Evolutionary conservation across 1,140 invertebrate genomes (phyloP).

Genomic region (Drosophila leontia): DNA sequence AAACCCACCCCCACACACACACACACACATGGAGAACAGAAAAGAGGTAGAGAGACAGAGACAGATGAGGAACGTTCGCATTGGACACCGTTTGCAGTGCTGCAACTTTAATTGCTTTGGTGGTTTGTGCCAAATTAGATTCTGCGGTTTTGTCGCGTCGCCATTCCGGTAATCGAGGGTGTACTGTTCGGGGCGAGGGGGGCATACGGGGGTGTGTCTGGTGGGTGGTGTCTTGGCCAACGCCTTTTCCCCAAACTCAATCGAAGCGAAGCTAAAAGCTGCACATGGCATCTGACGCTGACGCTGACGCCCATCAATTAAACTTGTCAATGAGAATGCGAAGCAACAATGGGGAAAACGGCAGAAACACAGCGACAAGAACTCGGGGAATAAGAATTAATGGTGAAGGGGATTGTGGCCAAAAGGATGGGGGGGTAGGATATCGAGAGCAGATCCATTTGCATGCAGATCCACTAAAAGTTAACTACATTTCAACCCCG

Average conservation of each 20-base stretch:
- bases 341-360: conserved; percentile 22
- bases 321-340: conserved; percentile 59
- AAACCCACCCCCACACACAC: no score
- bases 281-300: conserved; percentile 56
- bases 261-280: conserved; percentile 24
- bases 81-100: conserved; percentile 61
- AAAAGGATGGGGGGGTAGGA: no score
- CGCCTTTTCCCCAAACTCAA: conserved; percentile 43
- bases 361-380: conserved; percentile 43
- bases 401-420: conserved; percentile 7
- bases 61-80: conserved; percentile 28
- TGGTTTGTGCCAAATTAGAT: conserved; percentile 82
- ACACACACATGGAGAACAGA: not conserved
- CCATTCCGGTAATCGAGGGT: conserved; percentile 57
- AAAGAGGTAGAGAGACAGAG: conserved; percentile 9
- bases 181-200: conserved; percentile 9
- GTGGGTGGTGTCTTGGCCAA: conserved; percentile 26
- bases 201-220: no score
- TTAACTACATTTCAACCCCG: conserved; percentile 30
- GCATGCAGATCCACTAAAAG: conserved; percentile 12
- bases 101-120: conserved; percentile 84
- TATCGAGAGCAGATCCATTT: conserved; percentile 6
- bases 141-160: conserved; percentile 74
- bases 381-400: conserved; percentile 38
- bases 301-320: conserved; percentile 68